These are phyloP conservation scores for Zhuqinia jingwanae DNA, from an alignment of 2,888 invertebrate species.

Conservation along the genomic window DNA sequence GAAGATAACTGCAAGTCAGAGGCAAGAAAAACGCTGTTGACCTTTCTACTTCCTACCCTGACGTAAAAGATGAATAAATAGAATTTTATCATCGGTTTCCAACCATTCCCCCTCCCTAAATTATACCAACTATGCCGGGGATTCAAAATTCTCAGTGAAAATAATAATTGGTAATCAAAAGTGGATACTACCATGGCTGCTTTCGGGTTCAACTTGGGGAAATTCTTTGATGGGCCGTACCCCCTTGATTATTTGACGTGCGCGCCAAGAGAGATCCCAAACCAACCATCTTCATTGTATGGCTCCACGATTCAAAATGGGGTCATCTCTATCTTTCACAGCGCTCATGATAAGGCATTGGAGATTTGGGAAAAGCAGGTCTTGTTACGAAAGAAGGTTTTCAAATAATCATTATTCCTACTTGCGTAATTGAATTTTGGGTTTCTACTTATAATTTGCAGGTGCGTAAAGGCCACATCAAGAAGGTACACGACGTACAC, in stretches of 20 bases:
- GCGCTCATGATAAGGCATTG: conserved; percentile 74
- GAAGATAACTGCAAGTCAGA: neutral
- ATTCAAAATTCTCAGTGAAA: conserved; percentile 46
- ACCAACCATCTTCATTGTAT: conserved; percentile 61
- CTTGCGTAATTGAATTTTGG: too few species aligned
- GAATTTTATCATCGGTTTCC: too few species aligned
- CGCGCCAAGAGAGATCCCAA: conserved; percentile 60
- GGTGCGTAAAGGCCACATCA: conserved; percentile 76
- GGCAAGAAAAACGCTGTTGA: neutral
- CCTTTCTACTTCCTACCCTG: neutral
- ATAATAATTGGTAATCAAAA: conserved; percentile 32
- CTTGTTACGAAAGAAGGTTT: too few species aligned
- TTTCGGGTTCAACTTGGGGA: conserved; percentile 64
- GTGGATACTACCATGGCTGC: conserved; percentile 62
- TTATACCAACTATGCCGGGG: conserved; percentile 5
- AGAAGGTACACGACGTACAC: conserved; percentile 75
- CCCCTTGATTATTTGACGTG: conserved; percentile 72
- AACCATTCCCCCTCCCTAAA: neutral
- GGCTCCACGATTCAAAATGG: conserved; percentile 71
- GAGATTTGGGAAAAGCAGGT: conserved; percentile 79
- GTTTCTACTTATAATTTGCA: too few species aligned
- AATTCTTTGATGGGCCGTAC: conserved; percentile 70
- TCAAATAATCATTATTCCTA: neutral
- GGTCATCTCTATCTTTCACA: conserved; percentile 76
- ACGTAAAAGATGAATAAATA: conserved; percentile 8